phyloP scores from a whole-genome alignment of 2,888 invertebrate species.

The Xylocampa areola region DNA sequence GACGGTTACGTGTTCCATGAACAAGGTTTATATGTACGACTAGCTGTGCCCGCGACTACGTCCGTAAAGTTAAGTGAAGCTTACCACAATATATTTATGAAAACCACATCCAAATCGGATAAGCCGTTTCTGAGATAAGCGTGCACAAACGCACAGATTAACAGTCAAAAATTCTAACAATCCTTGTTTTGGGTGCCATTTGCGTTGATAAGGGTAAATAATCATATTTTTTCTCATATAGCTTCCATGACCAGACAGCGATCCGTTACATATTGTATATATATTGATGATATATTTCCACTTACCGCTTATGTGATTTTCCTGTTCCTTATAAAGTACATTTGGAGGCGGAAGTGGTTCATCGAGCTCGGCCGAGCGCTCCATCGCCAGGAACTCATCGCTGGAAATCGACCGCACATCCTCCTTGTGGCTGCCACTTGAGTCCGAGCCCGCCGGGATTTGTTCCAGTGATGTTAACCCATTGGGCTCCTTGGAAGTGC shows the following conservation, averaged over 20 bases:
- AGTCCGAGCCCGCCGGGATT: constrained; percentile 78
- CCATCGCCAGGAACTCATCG: constrained; percentile 87
- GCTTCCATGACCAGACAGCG: too few species aligned
- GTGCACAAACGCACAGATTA: too few species aligned
- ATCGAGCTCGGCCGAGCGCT: constrained; percentile 81
- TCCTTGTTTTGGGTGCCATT: too few species aligned
- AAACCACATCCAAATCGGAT: too few species aligned
- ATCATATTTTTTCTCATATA: too few species aligned
- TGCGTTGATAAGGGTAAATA: too few species aligned
- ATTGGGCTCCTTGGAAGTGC: constrained; percentile 79
- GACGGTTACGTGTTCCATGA: too few species aligned
- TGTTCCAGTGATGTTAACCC: constrained; percentile 74
- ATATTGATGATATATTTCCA: constrained; percentile 8
- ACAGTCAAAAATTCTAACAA: too few species aligned
- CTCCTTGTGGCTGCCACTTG: constrained; percentile 79
- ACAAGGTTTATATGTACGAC: not conserved
- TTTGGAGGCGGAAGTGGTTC: constrained; percentile 71
- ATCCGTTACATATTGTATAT: too few species aligned
- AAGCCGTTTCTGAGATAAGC: too few species aligned
- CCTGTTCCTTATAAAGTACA: constrained; percentile 71
- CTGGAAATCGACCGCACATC: constrained; percentile 81
- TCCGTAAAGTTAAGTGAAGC: too few species aligned
- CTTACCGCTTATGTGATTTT: constrained; percentile 70
- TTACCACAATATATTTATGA: too few species aligned
- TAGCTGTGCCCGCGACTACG: not conserved